These are phyloP conservation scores for Cataglyphis livida DNA, from an alignment of 2,888 invertebrate genomes.

Conservation along the genomic window DNA sequence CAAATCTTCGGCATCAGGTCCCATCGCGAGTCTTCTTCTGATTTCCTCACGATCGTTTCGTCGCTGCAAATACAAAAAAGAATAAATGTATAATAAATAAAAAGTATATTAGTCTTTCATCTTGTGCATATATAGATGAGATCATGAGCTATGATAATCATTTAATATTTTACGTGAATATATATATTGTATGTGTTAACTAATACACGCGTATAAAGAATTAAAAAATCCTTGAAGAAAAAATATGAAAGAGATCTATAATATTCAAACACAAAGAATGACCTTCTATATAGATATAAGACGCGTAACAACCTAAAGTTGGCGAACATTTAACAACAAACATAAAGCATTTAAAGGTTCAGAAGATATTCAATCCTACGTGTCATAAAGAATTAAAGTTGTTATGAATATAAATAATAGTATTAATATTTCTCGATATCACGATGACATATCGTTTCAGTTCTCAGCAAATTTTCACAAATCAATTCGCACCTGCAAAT, in stretches of 20 bases:
- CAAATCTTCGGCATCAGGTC: slow-evolving; percentile 92
- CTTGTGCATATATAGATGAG: background rate
- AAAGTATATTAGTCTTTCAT: background rate
- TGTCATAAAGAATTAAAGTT: background rate
- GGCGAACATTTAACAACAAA: no score
- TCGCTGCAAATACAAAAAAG: slow-evolving; percentile 87
- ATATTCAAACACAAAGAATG: background rate
- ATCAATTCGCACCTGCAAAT: slow-evolving; percentile 73
- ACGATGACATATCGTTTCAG: background rate
- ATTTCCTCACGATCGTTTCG: slow-evolving; percentile 97
- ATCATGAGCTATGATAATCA: background rate
- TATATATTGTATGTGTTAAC: background rate
- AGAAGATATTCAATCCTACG: background rate
- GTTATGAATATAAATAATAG: background rate
- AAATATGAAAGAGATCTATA: no score
- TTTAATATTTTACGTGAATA: background rate
- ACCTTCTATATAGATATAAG: background rate
- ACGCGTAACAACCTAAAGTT: background rate
- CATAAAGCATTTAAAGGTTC: background rate
- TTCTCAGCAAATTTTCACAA: background rate
- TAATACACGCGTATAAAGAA: background rate
- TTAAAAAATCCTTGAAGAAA: background rate
- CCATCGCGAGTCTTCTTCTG: slow-evolving; percentile 94
- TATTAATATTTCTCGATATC: background rate
- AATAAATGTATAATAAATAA: background rate